Base-by-base conservation (phyloP, 2,113 vertebrate species). In the Pterocles orientalis region DNA sequence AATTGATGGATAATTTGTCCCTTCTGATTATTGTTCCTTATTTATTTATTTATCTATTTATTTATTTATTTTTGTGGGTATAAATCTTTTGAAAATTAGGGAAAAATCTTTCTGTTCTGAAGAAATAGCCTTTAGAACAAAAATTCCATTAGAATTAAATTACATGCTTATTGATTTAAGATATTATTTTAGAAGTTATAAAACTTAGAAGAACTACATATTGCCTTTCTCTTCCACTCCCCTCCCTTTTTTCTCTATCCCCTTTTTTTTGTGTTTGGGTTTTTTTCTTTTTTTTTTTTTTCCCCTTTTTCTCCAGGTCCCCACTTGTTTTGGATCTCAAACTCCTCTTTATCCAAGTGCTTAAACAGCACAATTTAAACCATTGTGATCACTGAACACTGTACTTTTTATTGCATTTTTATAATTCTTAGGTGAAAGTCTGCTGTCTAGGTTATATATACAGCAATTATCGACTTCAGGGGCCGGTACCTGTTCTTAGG, bases 91-190 rank as follows among this genome's bases (percentile, higher is more conserved):
- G 66, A 89, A 93, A 91, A 85, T 75, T 10, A 62, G 29, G 7
- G 14, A 9, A 45, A 56, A 60, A 45, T 57, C 47, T 92, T 70
- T 68, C 17, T 86, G 31, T 58, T 85, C 57, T 85, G 62, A 65
- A 80, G 79, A 92, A 95, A 92, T 56, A 90, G 31, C 19, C 36
- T 81, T 39, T 94, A 81, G 89, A 93, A 58, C 84, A 81, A 91
- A 96, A 94, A 43, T 43, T 60, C 18, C 34, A n/a, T 82, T 79
- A 76, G 78, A 95, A 66, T 51, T 68, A 72, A 88, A 77, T 65
- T 41, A 70, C 17, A 18, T 81, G 33, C 69, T 83, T 92, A 96
- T 58, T 91, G 91, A 83, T 94, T 90, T 72, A 93, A 70, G 71
- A 68, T 88, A 65, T 16, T 70, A 57, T 25, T 94, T 47, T 68